A percentile compares a stretch with the other conserved stretches of the same genome.
Conservation (phyloP, 1,140 invertebrate species). For the Belonocnema kinseyi region DNA sequence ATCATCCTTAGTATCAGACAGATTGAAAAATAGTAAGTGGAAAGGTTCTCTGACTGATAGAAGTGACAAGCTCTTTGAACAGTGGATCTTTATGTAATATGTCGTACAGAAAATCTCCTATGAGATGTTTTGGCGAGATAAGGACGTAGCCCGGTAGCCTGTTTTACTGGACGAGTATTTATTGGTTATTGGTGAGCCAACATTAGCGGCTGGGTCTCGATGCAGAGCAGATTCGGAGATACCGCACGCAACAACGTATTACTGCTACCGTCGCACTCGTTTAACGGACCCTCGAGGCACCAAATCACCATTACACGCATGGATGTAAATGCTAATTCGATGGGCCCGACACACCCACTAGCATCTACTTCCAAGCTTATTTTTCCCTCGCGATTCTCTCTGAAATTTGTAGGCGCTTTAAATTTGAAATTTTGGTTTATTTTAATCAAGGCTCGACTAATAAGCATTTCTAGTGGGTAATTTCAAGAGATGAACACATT, state of each 20-base stretch:
- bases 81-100: constrained; percentile 51
- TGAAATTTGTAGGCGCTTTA: no score
- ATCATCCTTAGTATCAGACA: not conserved
- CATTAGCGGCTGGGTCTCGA: constrained; percentile 62
- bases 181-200: constrained; percentile 70
- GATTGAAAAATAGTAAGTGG: constrained; percentile 20
- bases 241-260: constrained; percentile 57
- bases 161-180: constrained; percentile 69
- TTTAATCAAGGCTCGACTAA: no score
- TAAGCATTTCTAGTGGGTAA: no score
- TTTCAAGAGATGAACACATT: no score
- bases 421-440: no score
- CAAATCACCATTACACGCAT: constrained; percentile 57
- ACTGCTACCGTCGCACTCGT: constrained; percentile 46
- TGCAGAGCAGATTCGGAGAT: constrained; percentile 63
- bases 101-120: constrained; percentile 53
- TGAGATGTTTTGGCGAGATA: constrained; percentile 61
- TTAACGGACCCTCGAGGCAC: constrained; percentile 58
- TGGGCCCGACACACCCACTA: constrained; percentile 43
- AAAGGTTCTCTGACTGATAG: constrained; percentile 36
- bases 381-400: constrained; percentile 30
- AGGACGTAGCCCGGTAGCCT: constrained; percentile 67
- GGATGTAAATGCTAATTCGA: constrained; percentile 65
- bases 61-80: constrained; percentile 38
- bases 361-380: constrained; percentile 26